Conservation (phyloP, 2,888 invertebrate genomes). For the Lochmaea crataegi region DNA sequence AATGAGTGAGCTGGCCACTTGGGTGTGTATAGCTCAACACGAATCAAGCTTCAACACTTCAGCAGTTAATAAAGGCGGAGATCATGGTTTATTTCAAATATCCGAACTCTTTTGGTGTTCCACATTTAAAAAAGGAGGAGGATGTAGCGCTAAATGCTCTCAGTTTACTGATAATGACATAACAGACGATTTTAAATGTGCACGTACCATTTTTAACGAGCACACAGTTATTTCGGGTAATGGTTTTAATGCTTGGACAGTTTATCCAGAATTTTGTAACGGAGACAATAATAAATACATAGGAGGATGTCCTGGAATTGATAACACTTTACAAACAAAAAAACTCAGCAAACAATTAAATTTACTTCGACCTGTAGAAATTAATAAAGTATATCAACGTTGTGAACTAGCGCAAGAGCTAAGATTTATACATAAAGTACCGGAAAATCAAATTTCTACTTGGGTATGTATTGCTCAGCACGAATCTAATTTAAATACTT, state of each 20-base stretch:
- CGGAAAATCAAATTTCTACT: constrained; percentile 60
- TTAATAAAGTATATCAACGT: constrained; percentile 70
- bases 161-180: constrained; percentile 77
- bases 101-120: constrained; percentile 75
- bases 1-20: constrained; percentile 59
- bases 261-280: constrained; percentile 73
- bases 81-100: constrained; percentile 79
- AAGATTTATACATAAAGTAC: constrained; percentile 66
- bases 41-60: constrained; percentile 77
- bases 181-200: constrained; percentile 76
- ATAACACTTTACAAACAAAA: neutral
- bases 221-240: constrained; percentile 76
- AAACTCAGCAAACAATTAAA: constrained; percentile 18
- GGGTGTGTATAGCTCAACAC: constrained; percentile 77
- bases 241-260: constrained; percentile 81
- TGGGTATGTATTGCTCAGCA: constrained; percentile 77
- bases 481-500: constrained; percentile 77
- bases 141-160: constrained; percentile 72
- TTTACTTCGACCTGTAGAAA: neutral
- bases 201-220: constrained; percentile 74
- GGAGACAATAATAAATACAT: constrained; percentile 64
- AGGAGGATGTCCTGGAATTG: constrained; percentile 3
- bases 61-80: constrained; percentile 71
- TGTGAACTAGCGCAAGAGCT: constrained; percentile 80
- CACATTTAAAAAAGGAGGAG: constrained; percentile 65